phyloP scores from a whole-genome alignment of 92 coral and sea anemone genomes.

The Zoanthus solanderi region DNA sequence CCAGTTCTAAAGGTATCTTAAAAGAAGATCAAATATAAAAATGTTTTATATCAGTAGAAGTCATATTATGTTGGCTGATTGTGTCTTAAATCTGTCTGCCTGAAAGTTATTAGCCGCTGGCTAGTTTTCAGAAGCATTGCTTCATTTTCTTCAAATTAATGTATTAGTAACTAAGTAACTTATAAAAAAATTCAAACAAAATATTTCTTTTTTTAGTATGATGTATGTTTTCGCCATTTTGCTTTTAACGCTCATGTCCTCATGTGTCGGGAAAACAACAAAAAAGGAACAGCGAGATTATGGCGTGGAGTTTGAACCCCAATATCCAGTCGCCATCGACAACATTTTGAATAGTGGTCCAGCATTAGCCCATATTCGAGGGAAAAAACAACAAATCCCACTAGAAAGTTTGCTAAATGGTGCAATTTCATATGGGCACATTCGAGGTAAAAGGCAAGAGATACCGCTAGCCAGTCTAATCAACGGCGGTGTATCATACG shows the following conservation, averaged over 20 bases:
- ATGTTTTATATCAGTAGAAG: too few species aligned
- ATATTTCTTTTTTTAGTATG: conserved; percentile 19
- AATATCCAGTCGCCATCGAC: neutral
- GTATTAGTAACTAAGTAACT: neutral
- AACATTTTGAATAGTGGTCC: conserved; percentile 17
- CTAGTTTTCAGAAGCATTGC: too few species aligned
- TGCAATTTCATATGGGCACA: conserved; percentile 21
- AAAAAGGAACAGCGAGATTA: neutral
- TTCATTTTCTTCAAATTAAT: too few species aligned
- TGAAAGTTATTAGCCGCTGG: too few species aligned
- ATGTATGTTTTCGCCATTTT: neutral
- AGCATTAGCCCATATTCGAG: conserved; percentile 22
- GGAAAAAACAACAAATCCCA: conserved; percentile 37
- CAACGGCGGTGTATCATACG: conserved; percentile 26
- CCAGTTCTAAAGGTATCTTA: too few species aligned
- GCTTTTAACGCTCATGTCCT: conserved; percentile 12
- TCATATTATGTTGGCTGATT: too few species aligned
- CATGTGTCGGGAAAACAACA: conserved; percentile 9
- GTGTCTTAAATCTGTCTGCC: too few species aligned
- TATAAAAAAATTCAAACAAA: neutral
- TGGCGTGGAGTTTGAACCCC: neutral
- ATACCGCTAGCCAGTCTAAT: conserved; percentile 3
- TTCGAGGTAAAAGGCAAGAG: conserved; percentile 31
- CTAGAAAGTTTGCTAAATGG: conserved; percentile 11
- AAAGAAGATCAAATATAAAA: too few species aligned